Evolutionary conservation across 2,888 invertebrate genomes (phyloP), one percentile per base, ranked within the genome.

Genomic region (Meloe dianella): DNA sequence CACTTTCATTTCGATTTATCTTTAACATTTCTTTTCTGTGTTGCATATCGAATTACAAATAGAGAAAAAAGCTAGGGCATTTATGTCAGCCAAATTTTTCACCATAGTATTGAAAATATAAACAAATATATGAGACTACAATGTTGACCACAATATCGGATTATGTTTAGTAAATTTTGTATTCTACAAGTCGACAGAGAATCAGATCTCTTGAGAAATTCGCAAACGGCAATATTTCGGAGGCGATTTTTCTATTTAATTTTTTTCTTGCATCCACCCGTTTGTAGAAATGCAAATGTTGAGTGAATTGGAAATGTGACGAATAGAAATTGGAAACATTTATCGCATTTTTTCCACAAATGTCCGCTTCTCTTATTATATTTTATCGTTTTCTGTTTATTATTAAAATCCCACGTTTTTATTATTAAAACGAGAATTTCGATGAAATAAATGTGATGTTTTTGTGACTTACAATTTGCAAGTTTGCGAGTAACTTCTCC

Each of bases 251-350:
- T 51, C 12, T 8, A 12, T 27, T 27, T 4, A 2, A 4, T 27
- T 12, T 3, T 12, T 10, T 24, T 47, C 22, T 12, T 51, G 51
- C 51, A 20, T 20, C 24, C 4, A 12, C 12, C 24, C 5, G 5
- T 51, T 24, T 3, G 12, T 1, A 1, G 24, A 51, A 22, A 51
- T 51, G 22, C 51, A 24, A 24, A 51, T 14, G 3, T 51, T 51
- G 51, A 51, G 9, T 20, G 47, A 20, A 51, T 24, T 51, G 51
- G 20, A 51, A 51, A 51, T 51, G 51, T 51, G 51, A 51, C 22
- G 24, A 14, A 51, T 51, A 8, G 51, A 22, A 51, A 24, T 51
- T 22, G 51, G 12, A 24, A 51, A 51, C 22, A 10, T 24, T 51
- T 24, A 47, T 3, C 9, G 9, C 20, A 47, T 47, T 20, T 47